Conservation (phyloP, 2,888 invertebrate species). For the Caenorhabditis panamensis region DNA sequence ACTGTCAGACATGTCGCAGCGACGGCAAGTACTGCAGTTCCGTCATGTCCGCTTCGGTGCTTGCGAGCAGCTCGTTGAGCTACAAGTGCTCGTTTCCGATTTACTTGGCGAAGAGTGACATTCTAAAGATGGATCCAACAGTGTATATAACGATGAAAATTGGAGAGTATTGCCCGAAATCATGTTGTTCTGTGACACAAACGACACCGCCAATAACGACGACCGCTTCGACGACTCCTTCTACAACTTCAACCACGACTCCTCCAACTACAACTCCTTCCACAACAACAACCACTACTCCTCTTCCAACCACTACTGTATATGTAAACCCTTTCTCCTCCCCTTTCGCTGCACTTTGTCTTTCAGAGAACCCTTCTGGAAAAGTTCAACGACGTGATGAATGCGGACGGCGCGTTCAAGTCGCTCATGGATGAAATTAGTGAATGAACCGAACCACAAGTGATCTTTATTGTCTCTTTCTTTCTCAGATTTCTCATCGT, state of each 20-base stretch:
- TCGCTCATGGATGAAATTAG: constrained; percentile 48
- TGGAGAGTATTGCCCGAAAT: constrained; percentile 43
- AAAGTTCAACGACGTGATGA: constrained; percentile 46
- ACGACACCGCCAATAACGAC: constrained; percentile 10
- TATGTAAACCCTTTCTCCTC: too few species aligned
- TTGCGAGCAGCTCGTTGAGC: constrained; percentile 21
- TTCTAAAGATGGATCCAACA: constrained; percentile 34
- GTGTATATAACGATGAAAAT: constrained; percentile 38
- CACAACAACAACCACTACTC: background rate
- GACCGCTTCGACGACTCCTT: constrained; percentile 12
- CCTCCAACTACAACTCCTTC: background rate
- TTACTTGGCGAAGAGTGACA: constrained; percentile 25
- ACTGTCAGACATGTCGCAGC: constrained; percentile 7
- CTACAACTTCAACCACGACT: constrained; percentile 9
- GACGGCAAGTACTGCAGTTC: constrained; percentile 45
- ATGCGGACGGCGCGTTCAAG: constrained; percentile 50
- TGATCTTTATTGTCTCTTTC: background rate
- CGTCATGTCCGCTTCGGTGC: constrained; percentile 10
- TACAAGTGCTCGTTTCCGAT: constrained; percentile 53
- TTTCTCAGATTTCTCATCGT: constrained; percentile 36
- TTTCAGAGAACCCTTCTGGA: constrained; percentile 34
- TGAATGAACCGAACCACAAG: background rate
- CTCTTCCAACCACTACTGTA: constrained; percentile 18
- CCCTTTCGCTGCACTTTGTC: too few species aligned
- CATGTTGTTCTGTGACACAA: constrained; percentile 33